These are phyloP conservation scores for Anastrepha ludens DNA, from an alignment of 1,140 invertebrate species.

Conservation along the genomic window DNA sequence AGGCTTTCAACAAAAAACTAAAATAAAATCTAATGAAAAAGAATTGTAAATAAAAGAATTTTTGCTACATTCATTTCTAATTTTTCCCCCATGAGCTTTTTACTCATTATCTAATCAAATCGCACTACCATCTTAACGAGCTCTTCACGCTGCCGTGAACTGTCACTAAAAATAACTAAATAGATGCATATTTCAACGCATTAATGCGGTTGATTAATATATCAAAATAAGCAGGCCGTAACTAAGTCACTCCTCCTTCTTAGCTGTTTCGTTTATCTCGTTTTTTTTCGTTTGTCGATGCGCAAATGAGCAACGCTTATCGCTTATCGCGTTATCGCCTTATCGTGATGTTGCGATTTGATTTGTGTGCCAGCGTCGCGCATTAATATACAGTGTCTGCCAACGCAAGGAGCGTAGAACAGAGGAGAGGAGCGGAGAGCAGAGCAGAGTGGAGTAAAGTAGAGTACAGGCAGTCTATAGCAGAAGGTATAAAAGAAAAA, in stretches of 20 bases:
- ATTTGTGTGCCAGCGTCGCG: constrained; percentile 44
- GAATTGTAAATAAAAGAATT: no score
- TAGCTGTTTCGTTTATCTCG: not conserved
- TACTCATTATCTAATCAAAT: constrained; percentile 28
- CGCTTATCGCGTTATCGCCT: constrained; percentile 48
- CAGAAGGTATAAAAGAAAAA: constrained; percentile 31
- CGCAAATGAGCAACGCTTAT: constrained; percentile 47
- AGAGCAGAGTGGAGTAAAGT: not conserved
- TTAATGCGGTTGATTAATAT: constrained; percentile 40
- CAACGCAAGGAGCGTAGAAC: not conserved
- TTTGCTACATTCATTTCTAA: not conserved
- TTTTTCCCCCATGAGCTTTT: not conserved
- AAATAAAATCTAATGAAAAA: no score
- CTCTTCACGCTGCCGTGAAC: constrained; percentile 9
- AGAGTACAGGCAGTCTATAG: not conserved
- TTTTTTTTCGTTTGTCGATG: constrained; percentile 13
- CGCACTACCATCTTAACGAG: not conserved
- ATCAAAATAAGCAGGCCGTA: constrained; percentile 26
- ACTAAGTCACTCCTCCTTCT: not conserved
- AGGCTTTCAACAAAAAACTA: no score
- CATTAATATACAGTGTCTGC: constrained; percentile 24
- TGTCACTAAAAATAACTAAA: constrained; percentile 37
- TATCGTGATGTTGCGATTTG: constrained; percentile 47
- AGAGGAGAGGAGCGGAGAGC: not conserved
- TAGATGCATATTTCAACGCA: constrained; percentile 34